A percentile compares a stretch with the other conserved stretches of the same genome.
phyloP scores from a whole-genome alignment of 2,113 vertebrate genomes.

The Gymnobelideus leadbeateri region DNA sequence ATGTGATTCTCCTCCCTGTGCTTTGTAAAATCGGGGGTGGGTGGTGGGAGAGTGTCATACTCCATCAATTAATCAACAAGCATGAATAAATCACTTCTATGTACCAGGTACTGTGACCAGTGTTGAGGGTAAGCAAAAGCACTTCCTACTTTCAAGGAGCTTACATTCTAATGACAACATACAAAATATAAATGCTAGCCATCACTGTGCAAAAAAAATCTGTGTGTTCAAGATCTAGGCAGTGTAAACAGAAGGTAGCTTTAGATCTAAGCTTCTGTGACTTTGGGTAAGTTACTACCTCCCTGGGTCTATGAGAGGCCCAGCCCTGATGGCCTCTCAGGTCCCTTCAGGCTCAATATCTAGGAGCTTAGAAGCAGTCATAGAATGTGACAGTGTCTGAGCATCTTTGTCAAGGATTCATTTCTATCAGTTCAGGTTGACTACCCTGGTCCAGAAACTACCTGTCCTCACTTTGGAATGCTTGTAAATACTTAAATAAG shows the following conservation, averaged over 20 bases:
- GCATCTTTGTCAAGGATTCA: too few species aligned
- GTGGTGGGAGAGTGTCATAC: neutral
- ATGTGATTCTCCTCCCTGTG: neutral
- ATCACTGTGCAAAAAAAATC: neutral
- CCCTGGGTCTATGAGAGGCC: neutral
- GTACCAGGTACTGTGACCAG: neutral
- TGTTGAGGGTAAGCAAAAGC: neutral
- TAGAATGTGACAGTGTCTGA: neutral
- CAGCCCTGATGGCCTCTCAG: neutral
- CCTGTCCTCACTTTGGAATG: too few species aligned
- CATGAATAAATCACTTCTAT: neutral
- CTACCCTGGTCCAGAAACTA: too few species aligned
- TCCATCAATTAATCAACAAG: neutral
- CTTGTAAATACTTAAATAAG: too few species aligned
- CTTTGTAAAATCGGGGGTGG: neutral
- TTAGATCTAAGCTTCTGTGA: neutral
- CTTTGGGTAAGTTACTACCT: neutral
- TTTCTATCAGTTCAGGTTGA: too few species aligned
- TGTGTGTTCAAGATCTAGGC: neutral
- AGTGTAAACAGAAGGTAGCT: neutral
- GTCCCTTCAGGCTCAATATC: neutral
- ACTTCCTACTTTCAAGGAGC: neutral
- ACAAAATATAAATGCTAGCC: neutral
- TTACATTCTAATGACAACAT: neutral
- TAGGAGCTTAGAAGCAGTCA: neutral